These are phyloP conservation scores for Gari tellinella DNA, from an alignment of 2,888 invertebrate species.

Conservation along the genomic window DNA sequence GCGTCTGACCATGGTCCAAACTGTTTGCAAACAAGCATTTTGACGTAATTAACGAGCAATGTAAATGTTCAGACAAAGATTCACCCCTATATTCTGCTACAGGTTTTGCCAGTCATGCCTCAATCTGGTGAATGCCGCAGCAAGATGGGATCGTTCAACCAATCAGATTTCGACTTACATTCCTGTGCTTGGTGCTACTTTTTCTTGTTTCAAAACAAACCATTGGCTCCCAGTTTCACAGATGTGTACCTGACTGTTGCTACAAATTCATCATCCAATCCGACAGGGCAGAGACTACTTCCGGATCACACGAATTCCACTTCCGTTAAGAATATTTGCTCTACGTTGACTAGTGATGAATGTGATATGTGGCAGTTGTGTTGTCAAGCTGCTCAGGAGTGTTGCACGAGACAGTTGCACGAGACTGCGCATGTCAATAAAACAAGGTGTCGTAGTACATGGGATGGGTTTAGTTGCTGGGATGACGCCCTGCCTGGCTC, in stretches of 20 bases:
- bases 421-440: constrained; percentile 8
- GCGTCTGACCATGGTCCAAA: too few species aligned
- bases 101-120: too few species aligned
- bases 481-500: constrained; percentile 23
- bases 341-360: constrained; percentile 28
- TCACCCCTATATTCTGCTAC: too few species aligned
- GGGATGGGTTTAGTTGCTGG: constrained; percentile 54
- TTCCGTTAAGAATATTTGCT: constrained; percentile 13
- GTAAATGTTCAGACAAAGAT: too few species aligned
- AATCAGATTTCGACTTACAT: constrained; percentile 24
- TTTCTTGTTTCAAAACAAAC: constrained; percentile 33
- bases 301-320: constrained; percentile 34
- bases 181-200: constrained; percentile 47
- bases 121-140: constrained; percentile 32
- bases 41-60: too few species aligned
- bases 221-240: background rate
- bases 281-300: constrained; percentile 9
- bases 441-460: constrained; percentile 32
- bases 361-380: constrained; percentile 42
- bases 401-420: constrained; percentile 23
- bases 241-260: constrained; percentile 8
- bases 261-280: constrained; percentile 14
- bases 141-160: constrained; percentile 26
- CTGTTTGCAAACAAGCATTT: too few species aligned
- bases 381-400: constrained; percentile 22